phyloP scores from a whole-genome alignment of 2,797 vertebrate genomes.

The Cirrhinus molitorella region DNA sequence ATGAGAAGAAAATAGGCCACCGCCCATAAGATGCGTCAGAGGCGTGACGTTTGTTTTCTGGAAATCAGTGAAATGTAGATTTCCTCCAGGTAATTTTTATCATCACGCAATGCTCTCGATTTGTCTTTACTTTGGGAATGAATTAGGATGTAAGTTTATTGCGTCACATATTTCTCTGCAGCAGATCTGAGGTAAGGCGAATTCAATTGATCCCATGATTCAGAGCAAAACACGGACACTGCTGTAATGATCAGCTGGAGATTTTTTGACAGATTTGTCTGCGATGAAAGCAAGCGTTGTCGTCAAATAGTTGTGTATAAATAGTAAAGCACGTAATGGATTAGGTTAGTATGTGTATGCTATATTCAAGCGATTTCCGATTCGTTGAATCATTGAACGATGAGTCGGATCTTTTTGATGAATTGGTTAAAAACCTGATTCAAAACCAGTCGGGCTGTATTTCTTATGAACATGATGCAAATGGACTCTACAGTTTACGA shows the following conservation, averaged over 20 bases:
- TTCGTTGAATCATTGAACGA: not conserved
- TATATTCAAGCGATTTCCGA: not conserved
- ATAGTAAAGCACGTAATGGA: not conserved
- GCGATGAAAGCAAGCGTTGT: not conserved
- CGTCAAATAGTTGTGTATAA: not conserved
- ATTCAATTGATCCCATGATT: slow-evolving; percentile 10
- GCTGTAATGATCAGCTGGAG: not conserved
- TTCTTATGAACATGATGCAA: not conserved
- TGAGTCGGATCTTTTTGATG: slow-evolving; percentile 12
- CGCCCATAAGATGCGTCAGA: slow-evolving; percentile 13
- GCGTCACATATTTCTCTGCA: slow-evolving; percentile 6
- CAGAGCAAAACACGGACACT: slow-evolving; percentile 16
- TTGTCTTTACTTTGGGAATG: not conserved
- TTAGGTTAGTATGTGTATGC: not conserved
- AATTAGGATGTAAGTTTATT: not conserved
- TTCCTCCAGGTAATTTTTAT: slow-evolving; percentile 13
- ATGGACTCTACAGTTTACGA: not conserved
- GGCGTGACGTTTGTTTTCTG: slow-evolving; percentile 55
- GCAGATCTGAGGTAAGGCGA: slow-evolving; percentile 47
- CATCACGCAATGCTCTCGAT: not conserved
- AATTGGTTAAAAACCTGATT: not conserved
- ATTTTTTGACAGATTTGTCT: slow-evolving; percentile 1
- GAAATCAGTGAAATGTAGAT: slow-evolving; percentile 38
- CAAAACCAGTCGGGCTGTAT: not conserved
- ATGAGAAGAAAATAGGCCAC: slow-evolving; percentile 16